These are phyloP conservation scores for Cossypha niveicapilla DNA, from an alignment of 2,797 vertebrate genomes.

Conservation along the genomic window DNA sequence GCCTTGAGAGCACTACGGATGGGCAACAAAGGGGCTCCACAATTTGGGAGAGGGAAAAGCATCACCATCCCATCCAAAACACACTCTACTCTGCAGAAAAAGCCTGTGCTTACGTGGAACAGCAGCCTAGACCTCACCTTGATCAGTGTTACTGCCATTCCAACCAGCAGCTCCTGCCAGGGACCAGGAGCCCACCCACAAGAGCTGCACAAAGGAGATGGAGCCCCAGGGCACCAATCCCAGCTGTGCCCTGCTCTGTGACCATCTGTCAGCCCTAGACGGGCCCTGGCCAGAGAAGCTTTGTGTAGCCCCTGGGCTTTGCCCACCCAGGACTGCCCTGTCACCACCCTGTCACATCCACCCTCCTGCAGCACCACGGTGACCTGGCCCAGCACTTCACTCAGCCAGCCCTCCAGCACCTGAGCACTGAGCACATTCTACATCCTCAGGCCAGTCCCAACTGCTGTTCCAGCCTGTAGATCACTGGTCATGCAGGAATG, in stretches of 20 bases:
- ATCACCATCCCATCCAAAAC: not conserved
- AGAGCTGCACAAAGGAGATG: not conserved
- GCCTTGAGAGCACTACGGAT: not conserved
- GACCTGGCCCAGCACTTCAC: not conserved
- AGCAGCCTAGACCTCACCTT: not conserved
- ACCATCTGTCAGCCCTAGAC: not conserved
- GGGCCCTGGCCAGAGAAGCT: rapidly evolving
- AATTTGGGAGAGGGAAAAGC: not conserved
- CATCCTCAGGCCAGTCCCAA: rapidly evolving
- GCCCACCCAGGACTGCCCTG: not conserved
- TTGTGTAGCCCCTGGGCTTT: not conserved
- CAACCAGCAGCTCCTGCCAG: not conserved
- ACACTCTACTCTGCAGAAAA: not conserved
- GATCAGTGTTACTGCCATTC: rapidly evolving
- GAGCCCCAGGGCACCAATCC: not conserved
- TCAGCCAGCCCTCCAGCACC: not conserved
- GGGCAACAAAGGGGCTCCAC: not conserved
- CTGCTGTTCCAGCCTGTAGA: not conserved
- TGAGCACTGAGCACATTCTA: not conserved
- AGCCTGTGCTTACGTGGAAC: not conserved
- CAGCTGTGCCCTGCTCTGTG: not conserved
- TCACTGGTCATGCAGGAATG: not conserved
- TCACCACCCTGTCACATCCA: not conserved
- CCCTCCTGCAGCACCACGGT: rapidly evolving
- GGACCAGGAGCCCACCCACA: not conserved